Evolutionary conservation across 2,797 vertebrate genomes (phyloP).

Genomic region (Limosa lapponica): DNA sequence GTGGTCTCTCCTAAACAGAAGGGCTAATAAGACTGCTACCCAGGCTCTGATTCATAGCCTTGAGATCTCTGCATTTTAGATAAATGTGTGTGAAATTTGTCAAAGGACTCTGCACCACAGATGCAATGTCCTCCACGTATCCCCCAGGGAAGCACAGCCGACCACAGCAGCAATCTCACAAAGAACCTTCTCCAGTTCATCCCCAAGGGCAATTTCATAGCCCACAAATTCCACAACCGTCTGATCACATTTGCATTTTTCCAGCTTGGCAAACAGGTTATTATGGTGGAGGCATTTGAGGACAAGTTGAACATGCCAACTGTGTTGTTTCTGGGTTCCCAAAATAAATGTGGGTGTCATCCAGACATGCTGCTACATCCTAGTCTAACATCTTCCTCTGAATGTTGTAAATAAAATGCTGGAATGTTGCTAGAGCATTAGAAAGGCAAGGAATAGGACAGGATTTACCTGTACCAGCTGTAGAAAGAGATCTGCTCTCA

Average conservation of each 20-base stretch:
- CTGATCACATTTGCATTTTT: conserved; percentile 68
- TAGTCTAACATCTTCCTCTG: conserved; percentile 47
- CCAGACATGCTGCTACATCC: conserved; percentile 56
- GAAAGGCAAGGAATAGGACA: conserved; percentile 48
- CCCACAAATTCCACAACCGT: conserved; percentile 59
- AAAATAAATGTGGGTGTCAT: conserved; percentile 68
- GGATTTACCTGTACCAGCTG: conserved; percentile 56
- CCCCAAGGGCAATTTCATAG: conserved; percentile 52
- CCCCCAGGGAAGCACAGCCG: background rate
- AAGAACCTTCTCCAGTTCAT: conserved; percentile 43
- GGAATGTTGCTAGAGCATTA: conserved; percentile 54
- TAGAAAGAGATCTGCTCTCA: conserved; percentile 2
- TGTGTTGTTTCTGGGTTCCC: conserved; percentile 41
- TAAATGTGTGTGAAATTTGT: conserved; percentile 10
- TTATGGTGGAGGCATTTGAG: conserved; percentile 62
- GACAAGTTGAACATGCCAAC: conserved; percentile 61
- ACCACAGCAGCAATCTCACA: conserved; percentile 6
- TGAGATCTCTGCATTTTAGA: background rate
- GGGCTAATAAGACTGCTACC: background rate
- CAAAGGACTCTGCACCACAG: background rate
- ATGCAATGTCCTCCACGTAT: background rate
- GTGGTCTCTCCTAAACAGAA: background rate
- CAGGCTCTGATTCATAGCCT: background rate
- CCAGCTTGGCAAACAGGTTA: conserved; percentile 69
- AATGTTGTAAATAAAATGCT: conserved; percentile 58